Evolutionary conservation across 2,113 vertebrate species (phyloP), one percentile per base, ranked within the genome.

Genomic region (Telmatochromis sp.): DNA sequence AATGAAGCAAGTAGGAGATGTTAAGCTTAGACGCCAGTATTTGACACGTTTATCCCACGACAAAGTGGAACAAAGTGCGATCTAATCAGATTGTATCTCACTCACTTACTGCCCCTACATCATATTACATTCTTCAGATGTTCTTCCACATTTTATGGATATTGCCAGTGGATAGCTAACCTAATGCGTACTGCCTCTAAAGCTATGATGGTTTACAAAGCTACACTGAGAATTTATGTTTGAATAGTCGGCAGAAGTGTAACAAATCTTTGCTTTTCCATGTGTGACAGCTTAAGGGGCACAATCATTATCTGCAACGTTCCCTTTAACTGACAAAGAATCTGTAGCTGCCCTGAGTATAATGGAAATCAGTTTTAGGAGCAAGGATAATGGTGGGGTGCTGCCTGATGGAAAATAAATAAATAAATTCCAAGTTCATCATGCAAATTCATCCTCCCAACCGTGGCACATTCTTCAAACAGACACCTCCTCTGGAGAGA

Each of bases 391-490:
- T 88, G 83, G 87, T 80, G 86, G 91, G 86, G 92, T 78, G 89
- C 89, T 80, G 90, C 89, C 89, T 88, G 89, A 88, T 81, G 86
- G 89, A 83, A 91, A 96, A 95, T 95, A 96, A 94, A 95, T 92
- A 95, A 95, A 96, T 95, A 96, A 94, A 94, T 93, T 86, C 87
- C 90, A 93, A 94, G 95, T 97, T 97, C 96, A 97, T 97, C 97
- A 98, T 98, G 97, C 96, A 99, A 98, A 99, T 98, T 96, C 82
- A 84, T 92, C 97, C 97, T 97, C 95, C 96, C 95, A 95, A 96
- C 96, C 95, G 96, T 96, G 94, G 95, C 95, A 97, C 97, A 99
- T 99, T 98, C 97, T 98, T 99, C 98, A 99, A 98, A 98, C 68
- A 94, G 98, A 99, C 97, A 98, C 93, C 97, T 97, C 97, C 97